Base-by-base conservation (phyloP, 2,113 vertebrate genomes). In the Herpetotheres cachinnans region DNA sequence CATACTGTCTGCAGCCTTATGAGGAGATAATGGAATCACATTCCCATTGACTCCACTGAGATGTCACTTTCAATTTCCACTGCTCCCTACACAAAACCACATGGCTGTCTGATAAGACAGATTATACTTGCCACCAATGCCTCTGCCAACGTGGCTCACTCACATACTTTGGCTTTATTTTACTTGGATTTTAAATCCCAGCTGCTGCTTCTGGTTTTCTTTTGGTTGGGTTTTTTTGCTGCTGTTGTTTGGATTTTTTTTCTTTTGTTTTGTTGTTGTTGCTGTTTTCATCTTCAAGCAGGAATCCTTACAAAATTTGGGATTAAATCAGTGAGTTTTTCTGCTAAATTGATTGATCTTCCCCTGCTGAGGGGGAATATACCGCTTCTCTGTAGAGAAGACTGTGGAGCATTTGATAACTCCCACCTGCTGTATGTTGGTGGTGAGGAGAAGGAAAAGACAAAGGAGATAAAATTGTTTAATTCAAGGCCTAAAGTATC, bases 51-150 rank as follows among this genome's bases (percentile, higher is more conserved):
- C 69, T 93, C 76, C 62, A 63, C 81, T 32, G 29, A 93, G 88
- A 89, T 83, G 95, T 96, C 96, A 94, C 55, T 93, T 96, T 49
- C 70, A 96, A 95, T 97, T 97, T 96, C 94, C 93, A 89, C 58
- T 70, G 72, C 56, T 95, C 70, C 65, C n/a, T 94, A 65, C 76
- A 73, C 89, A 93, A 87, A 90, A 94, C 84, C 6, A 7, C 86
- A 94, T 90, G 92, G 90, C 92, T 95, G 81, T 42, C 92, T 94
- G 77, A 46, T 89, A 67, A 86, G 56, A 11, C 74, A 90, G 87
- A 67, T 90, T 81, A 26, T 44, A 32, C 50, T 82, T 88, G 61
- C 76, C 86, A 91, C 61, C 42, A 19, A 19, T 49, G 46, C 71
- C 34, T 83, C 44, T 94, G 81, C 79, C 84, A 88, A 52, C 15